phyloP scores from a whole-genome alignment of 2,113 vertebrate genomes.

The Platichthys flesus region DNA sequence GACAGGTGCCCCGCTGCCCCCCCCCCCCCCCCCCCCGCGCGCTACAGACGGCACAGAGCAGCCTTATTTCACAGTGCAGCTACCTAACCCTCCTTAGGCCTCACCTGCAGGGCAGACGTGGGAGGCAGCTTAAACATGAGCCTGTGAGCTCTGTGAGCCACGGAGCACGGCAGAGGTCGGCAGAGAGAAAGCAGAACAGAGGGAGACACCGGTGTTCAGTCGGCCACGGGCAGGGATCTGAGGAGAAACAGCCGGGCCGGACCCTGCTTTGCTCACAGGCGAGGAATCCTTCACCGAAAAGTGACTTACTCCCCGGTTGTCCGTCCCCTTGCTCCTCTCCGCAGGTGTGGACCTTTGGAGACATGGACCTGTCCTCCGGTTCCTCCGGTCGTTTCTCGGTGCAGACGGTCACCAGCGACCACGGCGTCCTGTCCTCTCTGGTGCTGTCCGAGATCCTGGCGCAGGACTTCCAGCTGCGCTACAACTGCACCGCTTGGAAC shows the following conservation, averaged over 20 bases:
- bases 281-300: slow-evolving; percentile 22
- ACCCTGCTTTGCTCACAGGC: slow-evolving; percentile 14
- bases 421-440: slow-evolving; percentile 86
- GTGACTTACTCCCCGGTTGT: slow-evolving; percentile 20
- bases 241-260: slow-evolving; percentile 43
- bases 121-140: slow-evolving; percentile 76
- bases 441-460: slow-evolving; percentile 87
- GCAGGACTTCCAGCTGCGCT: slow-evolving; percentile 85
- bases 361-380: slow-evolving; percentile 83
- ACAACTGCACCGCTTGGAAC: slow-evolving; percentile 93
- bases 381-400: slow-evolving; percentile 88
- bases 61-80: slow-evolving; percentile 61
- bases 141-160: slow-evolving; percentile 60
- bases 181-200: slow-evolving; percentile 47
- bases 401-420: slow-evolving; percentile 83
- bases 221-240: slow-evolving; percentile 38
- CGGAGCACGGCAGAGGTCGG: slow-evolving; percentile 49
- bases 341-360: slow-evolving; percentile 91
- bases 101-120: slow-evolving; percentile 74
- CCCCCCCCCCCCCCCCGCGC: slow-evolving; percentile 41
- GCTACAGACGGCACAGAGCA: slow-evolving; percentile 50
- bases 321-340: slow-evolving; percentile 21
- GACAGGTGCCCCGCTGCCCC: slow-evolving; percentile 70
- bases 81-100: slow-evolving; percentile 66
- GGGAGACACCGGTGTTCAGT: slow-evolving; percentile 27